Base-by-base conservation (phyloP, 2,888 invertebrate species). In the Furcula furcula region DNA sequence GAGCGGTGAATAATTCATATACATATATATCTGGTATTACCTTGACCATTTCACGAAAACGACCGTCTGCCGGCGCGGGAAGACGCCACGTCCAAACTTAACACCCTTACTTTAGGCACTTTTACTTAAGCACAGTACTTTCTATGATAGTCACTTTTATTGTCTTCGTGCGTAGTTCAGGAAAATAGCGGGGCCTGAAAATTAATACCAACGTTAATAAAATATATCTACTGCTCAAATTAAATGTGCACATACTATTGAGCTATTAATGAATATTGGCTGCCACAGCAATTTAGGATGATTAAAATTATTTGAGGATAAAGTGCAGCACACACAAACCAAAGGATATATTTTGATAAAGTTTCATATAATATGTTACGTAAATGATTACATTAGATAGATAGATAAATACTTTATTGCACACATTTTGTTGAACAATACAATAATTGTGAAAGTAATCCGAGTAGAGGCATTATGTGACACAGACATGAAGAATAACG, bases 11-110 rank as follows among this genome's bases (percentile, higher is more conserved):
- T 81, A 72, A 80, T 80, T 79, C 76, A 83, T 76, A 73, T 55
- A 83, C 75, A 73, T 55, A 70, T 64, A 68, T 73, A 72, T 74
- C 31, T 71, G 66, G 55, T 50, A 76, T 87, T 88, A 88, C 87
- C 87, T 88, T 88, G 84, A 88, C 88, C 88, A 87, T 87, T 86
- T 86, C 87, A 87, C 81, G 81, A 57, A 75, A 77, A 75, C 71
- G 76, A 68, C 68, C 56, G 74, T 66, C 76, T 65, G 70, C 74
- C 60, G 64, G 65, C 67, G 57, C 64, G 65, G 67, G 54, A 53
- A 59, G 62, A 57, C 67, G 66, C 61, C 70, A 63, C 63, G 58
- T 67, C 71, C 67, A 46, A 62, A 60, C 61, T 65, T 55, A 51
- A 73, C 69, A 68, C 75, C 11, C 63, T 50, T 40, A 48, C 37